phyloP scores from a whole-genome alignment of 1,140 invertebrate species.

The Calliopsis andreniformis region DNA sequence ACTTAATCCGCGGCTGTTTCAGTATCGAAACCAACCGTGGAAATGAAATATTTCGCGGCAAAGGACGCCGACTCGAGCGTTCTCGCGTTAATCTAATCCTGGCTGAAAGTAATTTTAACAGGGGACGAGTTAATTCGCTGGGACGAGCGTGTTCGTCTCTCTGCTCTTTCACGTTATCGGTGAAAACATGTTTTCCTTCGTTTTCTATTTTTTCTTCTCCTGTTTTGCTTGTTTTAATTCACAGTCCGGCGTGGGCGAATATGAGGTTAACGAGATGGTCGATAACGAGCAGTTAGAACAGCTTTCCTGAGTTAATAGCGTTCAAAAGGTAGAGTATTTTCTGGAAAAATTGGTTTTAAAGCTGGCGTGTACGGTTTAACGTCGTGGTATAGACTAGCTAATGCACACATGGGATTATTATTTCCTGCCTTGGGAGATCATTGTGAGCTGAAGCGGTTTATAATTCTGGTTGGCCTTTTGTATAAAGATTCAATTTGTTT shows the following conservation, averaged over 20 bases:
- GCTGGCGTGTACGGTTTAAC: background rate
- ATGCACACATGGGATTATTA: background rate
- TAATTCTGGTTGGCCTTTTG: too few relatives aligned
- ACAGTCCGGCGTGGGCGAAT: background rate
- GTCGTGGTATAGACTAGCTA: background rate
- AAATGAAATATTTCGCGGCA: slow-evolving; percentile 70
- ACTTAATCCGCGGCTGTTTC: slow-evolving; percentile 73
- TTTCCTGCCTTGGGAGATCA: too few relatives aligned
- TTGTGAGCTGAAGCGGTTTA: too few relatives aligned
- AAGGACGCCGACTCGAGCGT: slow-evolving; percentile 12
- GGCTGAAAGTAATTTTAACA: slow-evolving; percentile 30
- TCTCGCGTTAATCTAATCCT: slow-evolving; percentile 29
- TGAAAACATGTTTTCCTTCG: slow-evolving; percentile 1
- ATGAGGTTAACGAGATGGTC: slow-evolving; percentile 9
- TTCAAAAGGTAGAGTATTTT: background rate
- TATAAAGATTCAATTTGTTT: too few relatives aligned
- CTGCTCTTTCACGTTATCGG: background rate
- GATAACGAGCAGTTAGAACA: background rate
- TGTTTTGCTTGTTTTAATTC: too few relatives aligned
- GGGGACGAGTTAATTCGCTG: slow-evolving; percentile 22
- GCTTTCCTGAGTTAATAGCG: background rate
- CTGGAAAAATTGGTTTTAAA: background rate
- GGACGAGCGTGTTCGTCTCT: background rate
- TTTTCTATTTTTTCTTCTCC: too few relatives aligned
- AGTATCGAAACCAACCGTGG: slow-evolving; percentile 68